These are phyloP conservation scores for Haplochromis vanheusdeni DNA, from an alignment of 2,113 vertebrate species.

Conservation along the genomic window DNA sequence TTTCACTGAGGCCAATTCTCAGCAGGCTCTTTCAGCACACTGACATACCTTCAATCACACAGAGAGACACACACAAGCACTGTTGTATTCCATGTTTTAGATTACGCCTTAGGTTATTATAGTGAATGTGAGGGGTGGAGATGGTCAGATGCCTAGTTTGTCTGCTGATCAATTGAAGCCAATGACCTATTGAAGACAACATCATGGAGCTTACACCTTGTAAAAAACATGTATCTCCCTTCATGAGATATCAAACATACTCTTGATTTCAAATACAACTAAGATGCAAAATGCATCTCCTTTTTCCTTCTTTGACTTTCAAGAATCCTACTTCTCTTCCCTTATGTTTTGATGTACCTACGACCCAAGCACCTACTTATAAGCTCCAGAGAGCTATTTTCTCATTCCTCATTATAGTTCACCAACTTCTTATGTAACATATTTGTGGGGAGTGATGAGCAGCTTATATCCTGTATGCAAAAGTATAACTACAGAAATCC, in stretches of 20 bases:
- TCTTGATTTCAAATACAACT: background rate
- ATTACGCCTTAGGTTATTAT: constrained; percentile 36
- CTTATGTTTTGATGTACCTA: background rate
- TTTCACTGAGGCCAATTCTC: constrained; percentile 28
- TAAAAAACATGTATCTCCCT: background rate
- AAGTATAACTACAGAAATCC: background rate
- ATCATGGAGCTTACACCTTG: background rate
- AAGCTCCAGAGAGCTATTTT: background rate
- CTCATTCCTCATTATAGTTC: background rate
- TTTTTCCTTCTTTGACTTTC: background rate
- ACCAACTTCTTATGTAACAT: background rate
- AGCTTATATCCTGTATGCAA: background rate
- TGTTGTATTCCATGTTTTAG: constrained; percentile 9
- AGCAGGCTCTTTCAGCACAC: background rate
- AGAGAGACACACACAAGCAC: background rate
- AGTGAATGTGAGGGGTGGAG: background rate
- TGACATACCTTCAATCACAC: background rate
- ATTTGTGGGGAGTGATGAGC: background rate
- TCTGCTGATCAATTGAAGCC: background rate
- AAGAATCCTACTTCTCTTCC: background rate
- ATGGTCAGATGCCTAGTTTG: background rate
- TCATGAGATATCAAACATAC: background rate
- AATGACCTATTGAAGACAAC: background rate
- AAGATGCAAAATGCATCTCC: background rate
- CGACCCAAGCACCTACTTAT: background rate